Evolutionary conservation across 2,113 vertebrate genomes (phyloP), one percentile per base, ranked within the genome.

Genomic region (Sebastes schlegelii): DNA sequence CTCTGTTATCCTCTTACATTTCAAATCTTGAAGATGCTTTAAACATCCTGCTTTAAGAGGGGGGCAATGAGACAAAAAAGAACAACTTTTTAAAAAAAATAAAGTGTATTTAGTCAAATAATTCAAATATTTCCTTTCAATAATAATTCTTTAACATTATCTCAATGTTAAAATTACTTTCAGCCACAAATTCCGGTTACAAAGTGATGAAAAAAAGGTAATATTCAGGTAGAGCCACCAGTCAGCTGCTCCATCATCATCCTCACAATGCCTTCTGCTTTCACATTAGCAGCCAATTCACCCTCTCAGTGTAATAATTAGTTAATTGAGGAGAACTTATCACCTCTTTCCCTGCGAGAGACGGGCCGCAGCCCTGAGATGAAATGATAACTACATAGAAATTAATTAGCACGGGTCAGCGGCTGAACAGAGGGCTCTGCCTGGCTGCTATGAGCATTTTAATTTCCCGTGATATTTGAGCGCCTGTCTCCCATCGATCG

Each of bases 381-480:
- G 91, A 95, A 94, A 95, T 89, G 78, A 91, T 86, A 96, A 96
- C 96, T 96, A 96, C 94, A 80, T 89, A 95, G 96, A 96, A 97
- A 97, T 97, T 95, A 99, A 93, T 98, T 96, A 98, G 97, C 93
- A 93, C 94, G 94, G 97, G 97, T 97, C 97, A 97, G 96, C 95
- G 54, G 69, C 34, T 48, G 77, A 87, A 82, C 76, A 40, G 9
- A 60, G 74, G 81, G 46, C 79, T 80, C 84, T 5, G 62, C 78
- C 70, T 62, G 79, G 84, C 87, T 88, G 89, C 89, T 85, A 23
- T 11, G 70, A 96, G 95, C 77, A 71, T 91, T 98, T 98, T 99
- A 97, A 99, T 99, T 99, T 98, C 98, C 97, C 97, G 96, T 97
- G 98, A 97, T 98, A 98, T 98, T 98, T 98, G 96, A 96, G 94